Evolutionary conservation across 2,113 vertebrate species (phyloP).

Genomic region (Arizona elegans): DNA sequence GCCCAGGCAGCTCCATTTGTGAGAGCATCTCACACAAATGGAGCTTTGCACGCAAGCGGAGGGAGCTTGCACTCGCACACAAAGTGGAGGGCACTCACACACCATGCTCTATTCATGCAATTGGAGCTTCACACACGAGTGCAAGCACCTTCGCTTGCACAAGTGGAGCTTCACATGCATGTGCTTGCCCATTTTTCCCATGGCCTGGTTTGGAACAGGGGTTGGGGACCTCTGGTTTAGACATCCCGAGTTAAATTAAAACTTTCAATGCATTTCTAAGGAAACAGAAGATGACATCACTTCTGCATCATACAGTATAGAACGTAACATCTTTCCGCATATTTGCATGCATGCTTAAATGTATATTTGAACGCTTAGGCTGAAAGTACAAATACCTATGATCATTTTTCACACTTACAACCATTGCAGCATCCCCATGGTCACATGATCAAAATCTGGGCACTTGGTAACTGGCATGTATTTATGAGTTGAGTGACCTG

Average conservation of each 20-base stretch:
- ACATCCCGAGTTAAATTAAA: background rate
- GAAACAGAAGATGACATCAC: background rate
- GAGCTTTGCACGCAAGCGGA: background rate
- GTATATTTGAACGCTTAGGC: background rate
- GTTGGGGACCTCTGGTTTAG: background rate
- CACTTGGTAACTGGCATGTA: background rate
- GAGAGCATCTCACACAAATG: background rate
- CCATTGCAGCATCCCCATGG: background rate
- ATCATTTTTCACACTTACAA: background rate
- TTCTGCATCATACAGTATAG: background rate
- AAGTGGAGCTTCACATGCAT: background rate
- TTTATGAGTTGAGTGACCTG: background rate
- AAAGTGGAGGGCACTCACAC: too few species aligned
- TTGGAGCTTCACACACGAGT: background rate
- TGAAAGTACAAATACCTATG: background rate
- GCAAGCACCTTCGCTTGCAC: background rate
- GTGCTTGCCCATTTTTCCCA: background rate
- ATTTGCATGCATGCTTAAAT: background rate
- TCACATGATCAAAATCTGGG: background rate
- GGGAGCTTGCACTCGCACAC: background rate
- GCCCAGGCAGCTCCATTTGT: too few species aligned
- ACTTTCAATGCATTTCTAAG: background rate
- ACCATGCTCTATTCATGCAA: background rate
- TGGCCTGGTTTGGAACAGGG: background rate
- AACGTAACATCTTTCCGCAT: background rate